A percentile compares a stretch with the other conserved stretches of the same genome.
Evolutionary conservation across 2,113 vertebrate species (phyloP).

Genomic region (Rhinopomastus cyanomelas): DNA sequence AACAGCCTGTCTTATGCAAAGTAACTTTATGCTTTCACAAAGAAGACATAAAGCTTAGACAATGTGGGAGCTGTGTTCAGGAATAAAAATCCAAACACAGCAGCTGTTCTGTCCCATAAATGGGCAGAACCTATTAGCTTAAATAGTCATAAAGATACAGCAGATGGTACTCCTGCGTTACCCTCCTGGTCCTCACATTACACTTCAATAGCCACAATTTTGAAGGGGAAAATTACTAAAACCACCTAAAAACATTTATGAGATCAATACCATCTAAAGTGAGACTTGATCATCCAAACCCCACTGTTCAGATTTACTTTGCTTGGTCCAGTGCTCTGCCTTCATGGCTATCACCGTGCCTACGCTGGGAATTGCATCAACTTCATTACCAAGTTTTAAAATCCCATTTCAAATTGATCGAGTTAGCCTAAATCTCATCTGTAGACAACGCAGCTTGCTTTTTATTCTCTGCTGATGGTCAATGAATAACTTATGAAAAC

Average conservation of each 20-base stretch:
- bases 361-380: background rate
- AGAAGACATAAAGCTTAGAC: background rate
- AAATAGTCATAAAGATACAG: background rate
- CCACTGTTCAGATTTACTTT: background rate
- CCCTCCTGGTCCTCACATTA: background rate
- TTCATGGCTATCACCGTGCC: background rate
- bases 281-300: background rate
- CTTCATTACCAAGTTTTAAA: background rate
- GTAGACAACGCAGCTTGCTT: background rate
- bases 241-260: background rate
- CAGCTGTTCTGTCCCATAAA: background rate
- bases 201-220: background rate
- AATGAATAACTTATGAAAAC: background rate
- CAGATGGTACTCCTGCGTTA: background rate
- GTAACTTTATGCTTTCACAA: background rate
- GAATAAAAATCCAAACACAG: background rate
- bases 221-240: background rate
- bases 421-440: background rate
- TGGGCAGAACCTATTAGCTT: background rate
- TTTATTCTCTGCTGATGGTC: background rate
- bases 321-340: background rate
- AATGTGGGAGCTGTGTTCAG: background rate
- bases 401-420: background rate
- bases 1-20: background rate
- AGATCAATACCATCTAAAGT: background rate